A percentile compares a stretch with the other conserved stretches of the same genome.
These are phyloP conservation scores for Myoxocephalus aenaeus DNA, from an alignment of 2,797 vertebrate species.

Conservation along the genomic window DNA sequence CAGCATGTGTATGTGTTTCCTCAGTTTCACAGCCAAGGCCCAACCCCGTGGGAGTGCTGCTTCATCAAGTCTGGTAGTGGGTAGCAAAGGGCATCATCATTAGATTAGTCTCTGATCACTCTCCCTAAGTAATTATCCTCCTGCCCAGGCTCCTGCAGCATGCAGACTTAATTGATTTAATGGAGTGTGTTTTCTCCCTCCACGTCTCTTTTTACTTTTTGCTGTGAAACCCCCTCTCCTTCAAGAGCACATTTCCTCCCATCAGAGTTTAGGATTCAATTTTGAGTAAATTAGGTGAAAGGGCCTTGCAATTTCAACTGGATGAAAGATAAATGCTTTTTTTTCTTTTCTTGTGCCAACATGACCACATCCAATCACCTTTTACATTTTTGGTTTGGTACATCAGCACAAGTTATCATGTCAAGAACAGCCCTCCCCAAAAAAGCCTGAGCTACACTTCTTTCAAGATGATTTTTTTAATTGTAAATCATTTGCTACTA, in stretches of 20 bases:
- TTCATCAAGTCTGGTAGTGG: constrained; percentile 75
- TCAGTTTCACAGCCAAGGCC: constrained; percentile 53
- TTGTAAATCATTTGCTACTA: neutral
- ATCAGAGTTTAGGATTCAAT: constrained; percentile 55
- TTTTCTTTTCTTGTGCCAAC: neutral
- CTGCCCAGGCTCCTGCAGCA: constrained; percentile 69
- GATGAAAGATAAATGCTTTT: constrained; percentile 17
- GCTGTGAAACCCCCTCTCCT: neutral
- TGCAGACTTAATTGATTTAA: constrained; percentile 77
- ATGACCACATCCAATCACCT: neutral
- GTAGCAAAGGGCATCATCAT: constrained; percentile 79
- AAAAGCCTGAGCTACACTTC: neutral
- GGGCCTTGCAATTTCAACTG: constrained; percentile 4
- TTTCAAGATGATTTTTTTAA: neutral
- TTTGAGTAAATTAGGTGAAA: constrained; percentile 44
- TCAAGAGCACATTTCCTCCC: constrained; percentile 46
- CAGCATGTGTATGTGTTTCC: constrained; percentile 24
- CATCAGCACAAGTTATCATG: neutral
- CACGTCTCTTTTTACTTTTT: constrained; percentile 25
- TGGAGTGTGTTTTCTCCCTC: constrained; percentile 66
- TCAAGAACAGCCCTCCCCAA: neutral
- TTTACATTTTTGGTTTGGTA: constrained; percentile 1
- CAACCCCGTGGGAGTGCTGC: constrained; percentile 67
- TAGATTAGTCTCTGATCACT: constrained; percentile 78
- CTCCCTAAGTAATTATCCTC: constrained; percentile 78